Percentiles rank a stretch among this genome's conserved stretches.
Evolutionary conservation across 2,888 invertebrate species (phyloP).

Genomic region (Megastigmus dorsalis): DNA sequence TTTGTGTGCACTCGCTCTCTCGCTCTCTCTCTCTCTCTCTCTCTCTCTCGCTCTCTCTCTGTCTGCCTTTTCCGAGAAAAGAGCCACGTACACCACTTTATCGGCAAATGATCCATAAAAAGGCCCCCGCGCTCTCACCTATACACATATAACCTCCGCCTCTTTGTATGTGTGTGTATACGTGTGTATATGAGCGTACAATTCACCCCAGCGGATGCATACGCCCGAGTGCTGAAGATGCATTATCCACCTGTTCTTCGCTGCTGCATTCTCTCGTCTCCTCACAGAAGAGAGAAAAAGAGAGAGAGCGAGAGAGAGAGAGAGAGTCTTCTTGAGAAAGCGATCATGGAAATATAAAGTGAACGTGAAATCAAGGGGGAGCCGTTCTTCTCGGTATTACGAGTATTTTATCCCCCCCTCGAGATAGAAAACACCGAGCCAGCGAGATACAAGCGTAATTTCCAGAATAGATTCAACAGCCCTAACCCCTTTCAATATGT

Average conservation of each 20-base stretch:
- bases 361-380: slow-evolving; percentile 19
- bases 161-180: slow-evolving; percentile 25
- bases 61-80: too few species aligned
- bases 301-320: not conserved
- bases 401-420: slow-evolving; percentile 2
- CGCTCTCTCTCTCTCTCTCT: too few species aligned
- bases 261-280: not conserved
- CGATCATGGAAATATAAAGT: slow-evolving; percentile 45
- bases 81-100: slow-evolving; percentile 33
- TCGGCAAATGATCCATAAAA: slow-evolving; percentile 49
- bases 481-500: not conserved
- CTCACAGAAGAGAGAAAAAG: too few species aligned
- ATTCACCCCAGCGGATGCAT: slow-evolving; percentile 5
- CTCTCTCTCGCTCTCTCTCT: too few species aligned
- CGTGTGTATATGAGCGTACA: not conserved
- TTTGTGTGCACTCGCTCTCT: not conserved
- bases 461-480: not conserved
- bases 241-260: not conserved
- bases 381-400: slow-evolving; percentile 13
- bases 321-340: slow-evolving; percentile 17
- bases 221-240: not conserved
- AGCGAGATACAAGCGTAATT: slow-evolving; percentile 6
- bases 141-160: too few species aligned
- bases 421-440: too few species aligned
- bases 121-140: slow-evolving; percentile 4